Base-by-base conservation (phyloP, 2,797 vertebrate genomes). In the Botia kubotai region DNA sequence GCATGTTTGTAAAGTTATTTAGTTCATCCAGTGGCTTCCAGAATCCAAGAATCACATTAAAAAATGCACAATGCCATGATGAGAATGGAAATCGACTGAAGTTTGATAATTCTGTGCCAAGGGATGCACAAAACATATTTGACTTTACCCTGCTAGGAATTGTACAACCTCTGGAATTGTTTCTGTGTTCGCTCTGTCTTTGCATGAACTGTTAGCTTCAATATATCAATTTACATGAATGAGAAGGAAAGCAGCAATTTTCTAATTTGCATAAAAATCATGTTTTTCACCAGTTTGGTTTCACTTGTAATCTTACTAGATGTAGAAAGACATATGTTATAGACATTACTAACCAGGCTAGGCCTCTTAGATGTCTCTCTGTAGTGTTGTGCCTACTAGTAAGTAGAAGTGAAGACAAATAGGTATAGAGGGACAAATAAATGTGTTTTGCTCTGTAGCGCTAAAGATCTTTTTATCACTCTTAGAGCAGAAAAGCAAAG, bases 361-460 rank as follows among this genome's bases (percentile, higher is more conserved):
- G 26, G 16, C 23, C 77, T 76, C 60, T 82, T 57, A 26, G 52
- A 55, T 60, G 39, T 79, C 33, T 67, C 58, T 6, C 66, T 23
- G 13, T 19, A 55, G 46, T 63, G 57, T 67, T 75, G 33, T 63
- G 69, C 60, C 63, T 78, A 39, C 4, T 16, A 62, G 72, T 16
- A 46, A 62, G 23, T 26, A 26, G 23, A 26, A 26, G 43, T 46
- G 19, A 23, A 23, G 33, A 21, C 17, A 43, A 26, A 13, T 39
- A 5, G 21, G 26, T 8, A 16, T 23, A 17, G 57, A 46, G 65
- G 68, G 50, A 72, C 8, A 58, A 36, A 77, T 50, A n/a, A 21
- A 72, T 66, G 48, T 48, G 6, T 7, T 2, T 46, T 46, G 10
- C 1, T 17, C 57, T 53, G 52, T 57, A 39, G 21, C 50, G 23